Evolutionary conservation across 2,888 invertebrate species (phyloP).

Genomic region (Lycocerus yunnanus): DNA sequence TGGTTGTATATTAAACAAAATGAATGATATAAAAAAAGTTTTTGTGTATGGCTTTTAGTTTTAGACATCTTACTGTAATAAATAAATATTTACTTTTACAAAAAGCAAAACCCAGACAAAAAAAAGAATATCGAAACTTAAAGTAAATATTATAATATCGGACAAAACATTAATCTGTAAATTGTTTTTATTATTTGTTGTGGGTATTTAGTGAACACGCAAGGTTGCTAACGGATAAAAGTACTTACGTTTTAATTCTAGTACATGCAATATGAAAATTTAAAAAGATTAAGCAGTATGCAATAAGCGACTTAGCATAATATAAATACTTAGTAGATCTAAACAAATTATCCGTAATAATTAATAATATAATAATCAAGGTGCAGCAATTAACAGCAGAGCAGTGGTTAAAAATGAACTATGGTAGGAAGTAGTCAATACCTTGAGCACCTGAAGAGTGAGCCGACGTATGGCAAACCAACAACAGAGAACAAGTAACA

Average conservation of each 20-base stretch:
- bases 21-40: neutral
- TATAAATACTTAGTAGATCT: neutral
- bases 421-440: slow-evolving; percentile 45
- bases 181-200: neutral
- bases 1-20: too few species aligned
- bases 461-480: slow-evolving; percentile 55
- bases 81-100: neutral
- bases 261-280: neutral
- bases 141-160: neutral
- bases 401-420: slow-evolving; percentile 43
- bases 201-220: neutral
- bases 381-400: slow-evolving; percentile 31
- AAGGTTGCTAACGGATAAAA: neutral
- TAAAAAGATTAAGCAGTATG: neutral
- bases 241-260: neutral
- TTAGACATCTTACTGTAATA: neutral
- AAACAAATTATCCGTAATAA: neutral
- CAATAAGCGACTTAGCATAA: neutral
- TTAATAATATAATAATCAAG: neutral
- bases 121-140: neutral
- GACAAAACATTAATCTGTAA: neutral
- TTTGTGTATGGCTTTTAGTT: too few species aligned
- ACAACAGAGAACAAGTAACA: slow-evolving; percentile 57
- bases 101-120: neutral
- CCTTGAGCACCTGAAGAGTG: slow-evolving; percentile 60